A percentile compares a stretch with the other conserved stretches of the same genome.
Evolutionary conservation across 2,797 vertebrate species (phyloP).

Genomic region (Pipistrellus nathusii): DNA sequence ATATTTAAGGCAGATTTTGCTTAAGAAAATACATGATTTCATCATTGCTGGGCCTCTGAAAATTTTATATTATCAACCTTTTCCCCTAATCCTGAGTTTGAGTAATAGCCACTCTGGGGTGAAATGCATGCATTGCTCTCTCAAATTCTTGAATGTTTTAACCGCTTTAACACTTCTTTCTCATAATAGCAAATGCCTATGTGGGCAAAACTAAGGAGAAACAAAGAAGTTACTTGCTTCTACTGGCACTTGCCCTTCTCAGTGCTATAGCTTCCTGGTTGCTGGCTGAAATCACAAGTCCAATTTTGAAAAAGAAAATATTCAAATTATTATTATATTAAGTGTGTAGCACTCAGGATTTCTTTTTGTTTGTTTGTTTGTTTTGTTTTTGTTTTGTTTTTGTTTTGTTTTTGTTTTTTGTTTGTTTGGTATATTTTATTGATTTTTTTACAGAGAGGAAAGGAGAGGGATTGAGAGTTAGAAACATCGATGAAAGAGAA

Average conservation of each 20-base stretch:
- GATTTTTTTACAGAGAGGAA: no score
- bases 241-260: background rate
- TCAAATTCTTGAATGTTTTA: conserved; percentile 37
- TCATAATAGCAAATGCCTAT: background rate
- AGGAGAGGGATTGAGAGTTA: no score
- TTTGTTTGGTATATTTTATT: no score
- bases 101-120: conserved; percentile 41
- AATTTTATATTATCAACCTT: conserved; percentile 28
- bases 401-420: no score
- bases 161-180: background rate
- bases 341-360: background rate
- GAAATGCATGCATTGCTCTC: background rate
- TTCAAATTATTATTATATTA: background rate
- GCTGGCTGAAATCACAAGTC: background rate
- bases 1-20: conserved; percentile 48
- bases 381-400: no score
- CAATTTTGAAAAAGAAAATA: background rate
- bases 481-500: no score
- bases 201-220: background rate
- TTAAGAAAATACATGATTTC: conserved; percentile 45
- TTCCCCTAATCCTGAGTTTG: conserved; percentile 21
- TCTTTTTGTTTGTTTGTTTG: no score
- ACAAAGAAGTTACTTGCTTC: background rate
- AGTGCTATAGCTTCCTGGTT: background rate
- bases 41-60: background rate